Evolutionary conservation across 1,140 invertebrate genomes (phyloP), one percentile per base, ranked within the genome.

Genomic region (Chlorops oryzae): DNA sequence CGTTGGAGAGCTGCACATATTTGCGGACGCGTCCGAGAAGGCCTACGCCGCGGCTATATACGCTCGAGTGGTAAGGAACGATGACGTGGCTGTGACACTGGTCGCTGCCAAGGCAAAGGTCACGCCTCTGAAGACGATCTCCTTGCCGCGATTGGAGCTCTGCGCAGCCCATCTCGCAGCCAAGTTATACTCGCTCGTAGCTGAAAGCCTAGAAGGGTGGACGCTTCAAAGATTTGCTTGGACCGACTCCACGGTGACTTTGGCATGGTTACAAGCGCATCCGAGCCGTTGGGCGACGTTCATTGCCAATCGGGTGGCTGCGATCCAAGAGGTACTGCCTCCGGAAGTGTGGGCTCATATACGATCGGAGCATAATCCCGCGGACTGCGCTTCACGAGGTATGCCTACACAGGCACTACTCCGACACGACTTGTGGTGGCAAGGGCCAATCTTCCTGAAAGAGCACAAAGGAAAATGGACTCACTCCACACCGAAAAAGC

Each of bases 291-390:
- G 58, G 57, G 59, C 62, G 50, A 58, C 58, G 15, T 67, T 70
- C 53, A 59, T 74, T 6, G 59, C 56, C 15, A 70, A 73, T 56
- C 44, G 66, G 27, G 65, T 75, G 5, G 41, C 58, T 22, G 59
- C 69, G 47, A 75, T 74, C 23, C 59, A 55, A 44, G 49, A 51
- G 50, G 35, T 61, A 20, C 23, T 63, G 38, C 58, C 61, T 53
- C 17, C 42, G 10, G 42, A 38, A 38, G 21, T 21, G n/a, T 73
- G 65, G 63, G 47, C 47, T 21, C 59, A 73, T 57, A 63, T 74
- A 18, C 12, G 32, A 15, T 57, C 60, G 7, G 47, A 41, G 7
- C 50, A 63, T 12, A 74, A 75, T 50, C 65, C 63, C 17, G 20
- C 24, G 43, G 25, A 23, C 24, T 6, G 21, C 17, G 7, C 32